These are phyloP conservation scores for Umimayanthus kanabou DNA, from an alignment of 92 coral and sea anemone genomes.

Conservation along the genomic window DNA sequence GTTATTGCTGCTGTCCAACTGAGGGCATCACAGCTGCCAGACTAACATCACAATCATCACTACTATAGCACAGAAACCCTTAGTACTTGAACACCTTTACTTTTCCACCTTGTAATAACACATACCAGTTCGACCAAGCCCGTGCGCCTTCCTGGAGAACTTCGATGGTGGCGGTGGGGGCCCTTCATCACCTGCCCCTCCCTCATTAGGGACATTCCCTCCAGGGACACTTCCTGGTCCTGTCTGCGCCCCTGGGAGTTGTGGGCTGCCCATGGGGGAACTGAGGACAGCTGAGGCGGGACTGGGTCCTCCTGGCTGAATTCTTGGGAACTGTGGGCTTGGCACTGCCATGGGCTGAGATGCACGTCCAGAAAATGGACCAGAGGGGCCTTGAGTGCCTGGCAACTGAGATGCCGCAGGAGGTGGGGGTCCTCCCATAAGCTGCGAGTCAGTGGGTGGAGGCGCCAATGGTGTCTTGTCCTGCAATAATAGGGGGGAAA, in stretches of 20 bases:
- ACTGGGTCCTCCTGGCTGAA: not conserved
- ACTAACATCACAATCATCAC: too few species aligned
- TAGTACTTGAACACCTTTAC: too few species aligned
- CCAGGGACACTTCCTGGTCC: not conserved
- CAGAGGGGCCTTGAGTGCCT: not conserved
- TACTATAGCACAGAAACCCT: too few species aligned
- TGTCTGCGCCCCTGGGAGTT: not conserved
- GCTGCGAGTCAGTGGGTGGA: slow-evolving; percentile 91
- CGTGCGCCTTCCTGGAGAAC: slow-evolving; percentile 86
- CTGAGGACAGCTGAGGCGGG: not conserved
- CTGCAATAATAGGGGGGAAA: slow-evolving; percentile 28
- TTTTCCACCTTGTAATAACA: not conserved
- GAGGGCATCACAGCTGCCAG: too few species aligned
- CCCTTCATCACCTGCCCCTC: slow-evolving; percentile 49
- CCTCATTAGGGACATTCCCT: slow-evolving; percentile 9
- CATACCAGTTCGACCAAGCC: slow-evolving; percentile 74
- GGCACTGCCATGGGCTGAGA: slow-evolving; percentile 28
- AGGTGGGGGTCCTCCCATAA: slow-evolving; percentile 61
- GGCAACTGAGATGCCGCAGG: slow-evolving; percentile 27
- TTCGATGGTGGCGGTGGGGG: slow-evolving; percentile 76
- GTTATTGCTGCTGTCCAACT: too few species aligned
- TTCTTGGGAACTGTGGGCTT: slow-evolving; percentile 4
- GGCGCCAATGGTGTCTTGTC: slow-evolving; percentile 88
- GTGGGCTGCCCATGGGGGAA: not conserved
- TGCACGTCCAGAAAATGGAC: slow-evolving; percentile 18